These are phyloP conservation scores for Cavia aperea DNA, from an alignment of 2,113 vertebrate species.

Conservation along the genomic window DNA sequence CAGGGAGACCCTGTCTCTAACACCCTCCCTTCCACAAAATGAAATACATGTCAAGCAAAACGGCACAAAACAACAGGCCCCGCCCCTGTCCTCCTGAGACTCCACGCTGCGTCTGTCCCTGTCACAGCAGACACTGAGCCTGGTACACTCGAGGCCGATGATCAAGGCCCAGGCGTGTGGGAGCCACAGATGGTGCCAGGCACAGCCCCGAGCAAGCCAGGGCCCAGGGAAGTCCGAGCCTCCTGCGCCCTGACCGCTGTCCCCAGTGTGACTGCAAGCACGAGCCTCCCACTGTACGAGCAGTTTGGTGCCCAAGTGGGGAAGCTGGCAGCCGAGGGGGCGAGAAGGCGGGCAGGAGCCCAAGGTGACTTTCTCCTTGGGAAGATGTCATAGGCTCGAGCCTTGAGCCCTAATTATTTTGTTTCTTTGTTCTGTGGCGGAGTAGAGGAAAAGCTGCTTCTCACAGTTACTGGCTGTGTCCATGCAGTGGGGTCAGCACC, in stretches of 20 bases:
- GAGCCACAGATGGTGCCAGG: too few species aligned
- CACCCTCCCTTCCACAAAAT: neutral
- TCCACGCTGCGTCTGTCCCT: too few species aligned
- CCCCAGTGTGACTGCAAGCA: neutral
- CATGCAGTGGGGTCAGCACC: neutral
- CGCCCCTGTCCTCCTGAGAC: too few species aligned
- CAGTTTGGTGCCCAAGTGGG: neutral
- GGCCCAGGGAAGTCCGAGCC: too few species aligned
- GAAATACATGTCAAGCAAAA: too few species aligned
- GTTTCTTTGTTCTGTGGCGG: neutral
- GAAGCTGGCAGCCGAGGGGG: neutral
- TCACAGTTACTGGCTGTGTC: neutral
- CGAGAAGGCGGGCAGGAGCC: neutral
- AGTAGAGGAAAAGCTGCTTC: neutral
- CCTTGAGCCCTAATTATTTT: neutral
- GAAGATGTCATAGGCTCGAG: neutral
- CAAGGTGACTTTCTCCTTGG: neutral
- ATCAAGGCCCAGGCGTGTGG: too few species aligned
- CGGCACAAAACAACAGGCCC: too few species aligned
- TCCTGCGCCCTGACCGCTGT: too few species aligned
- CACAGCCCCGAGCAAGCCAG: too few species aligned
- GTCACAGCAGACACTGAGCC: too few species aligned
- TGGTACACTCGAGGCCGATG: too few species aligned
- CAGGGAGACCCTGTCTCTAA: neutral
- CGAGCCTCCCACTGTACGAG: fast-evolving